Base-by-base conservation (phyloP, 2,797 vertebrate species). In the Iguana delicatissima region DNA sequence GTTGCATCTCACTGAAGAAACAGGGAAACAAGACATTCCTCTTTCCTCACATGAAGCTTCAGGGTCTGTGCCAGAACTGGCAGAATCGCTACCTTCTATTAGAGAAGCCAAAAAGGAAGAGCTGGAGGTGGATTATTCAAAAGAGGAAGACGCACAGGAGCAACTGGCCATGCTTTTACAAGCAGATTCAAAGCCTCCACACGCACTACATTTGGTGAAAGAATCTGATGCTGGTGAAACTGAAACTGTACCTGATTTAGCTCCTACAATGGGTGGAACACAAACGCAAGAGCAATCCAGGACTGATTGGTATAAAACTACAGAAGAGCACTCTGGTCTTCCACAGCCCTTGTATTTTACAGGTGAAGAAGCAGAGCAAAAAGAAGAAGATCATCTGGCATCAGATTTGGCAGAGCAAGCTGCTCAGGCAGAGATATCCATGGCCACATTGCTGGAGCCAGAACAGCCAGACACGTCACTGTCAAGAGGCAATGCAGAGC, bases 1-100 rank as follows among this genome's bases (percentile, higher is more conserved):
- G 32, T 57, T 38, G 59, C 72, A 84, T 32, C 77, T 80, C 42
- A 14, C 73, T 84, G 80, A 91, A 91, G 59, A 87, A 77, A 18
- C 42, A 16, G 59, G 82, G 57, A 84, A 72, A 12, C 80, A 84
- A 84, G 72, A 20, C 35, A 10, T 79, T 69, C 29, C 29, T 86
- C 22, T 59, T 62, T n/a, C 38, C 46, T 81, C 84, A 81, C 69
- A 67, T 79, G 90, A 57, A 87, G 32, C 18, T 5, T 4, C 80
- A 87, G 85, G 26, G 50, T 38, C 46, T 52, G 26, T 76, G 32
- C 26, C 35, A 8, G 62, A 91, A 57, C 73, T 24, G 13, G 62
- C 46, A 84, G 50, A 81, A 86, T 64, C 16, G 29, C 67, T 64
- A 73, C 38, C 35, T 38, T 35, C 69, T 73, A 22, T 46, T 35